Conservation (phyloP, 2,888 invertebrate species). For the Drosophila kuntzei region DNA sequence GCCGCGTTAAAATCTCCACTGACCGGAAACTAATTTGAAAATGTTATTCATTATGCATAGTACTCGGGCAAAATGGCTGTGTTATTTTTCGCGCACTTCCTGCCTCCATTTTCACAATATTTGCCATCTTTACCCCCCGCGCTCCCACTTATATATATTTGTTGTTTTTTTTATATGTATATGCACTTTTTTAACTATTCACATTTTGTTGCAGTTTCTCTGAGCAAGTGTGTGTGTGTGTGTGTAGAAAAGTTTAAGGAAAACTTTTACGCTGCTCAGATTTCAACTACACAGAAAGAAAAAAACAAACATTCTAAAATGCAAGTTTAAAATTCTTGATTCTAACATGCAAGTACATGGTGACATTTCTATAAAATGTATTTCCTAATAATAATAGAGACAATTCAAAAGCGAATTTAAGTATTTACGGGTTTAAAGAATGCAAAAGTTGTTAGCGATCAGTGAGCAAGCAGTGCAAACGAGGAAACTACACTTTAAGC, state of each 20-base stretch:
- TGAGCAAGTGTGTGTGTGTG: slow-evolving; percentile 22
- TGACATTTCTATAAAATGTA: no score
- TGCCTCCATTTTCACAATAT: slow-evolving; percentile 44
- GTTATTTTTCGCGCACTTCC: slow-evolving; percentile 61
- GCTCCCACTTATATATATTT: slow-evolving; percentile 11
- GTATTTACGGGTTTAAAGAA: no score
- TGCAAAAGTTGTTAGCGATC: neutral
- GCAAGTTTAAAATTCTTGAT: no score
- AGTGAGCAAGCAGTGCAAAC: neutral
- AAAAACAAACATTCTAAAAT: no score
- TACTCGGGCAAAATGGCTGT: slow-evolving; percentile 51
- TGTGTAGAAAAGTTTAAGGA: slow-evolving; percentile 55
- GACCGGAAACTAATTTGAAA: slow-evolving; percentile 81
- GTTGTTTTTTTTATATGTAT: slow-evolving; percentile 7
- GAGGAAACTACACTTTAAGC: neutral
- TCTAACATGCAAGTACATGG: no score
- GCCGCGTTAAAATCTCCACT: slow-evolving; percentile 75
- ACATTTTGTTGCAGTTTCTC: slow-evolving; percentile 45
- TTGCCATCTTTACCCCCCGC: slow-evolving; percentile 7
- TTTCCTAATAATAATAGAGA: no score
- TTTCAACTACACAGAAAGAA: no score
- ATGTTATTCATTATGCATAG: slow-evolving; percentile 79
- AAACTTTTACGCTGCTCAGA: slow-evolving; percentile 57
- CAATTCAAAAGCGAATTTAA: no score
- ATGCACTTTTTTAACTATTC: slow-evolving; percentile 16